Evolutionary conservation across 2,888 invertebrate genomes (phyloP), one percentile per base, ranked within the genome.

Genomic region (Mythimna vitellina): DNA sequence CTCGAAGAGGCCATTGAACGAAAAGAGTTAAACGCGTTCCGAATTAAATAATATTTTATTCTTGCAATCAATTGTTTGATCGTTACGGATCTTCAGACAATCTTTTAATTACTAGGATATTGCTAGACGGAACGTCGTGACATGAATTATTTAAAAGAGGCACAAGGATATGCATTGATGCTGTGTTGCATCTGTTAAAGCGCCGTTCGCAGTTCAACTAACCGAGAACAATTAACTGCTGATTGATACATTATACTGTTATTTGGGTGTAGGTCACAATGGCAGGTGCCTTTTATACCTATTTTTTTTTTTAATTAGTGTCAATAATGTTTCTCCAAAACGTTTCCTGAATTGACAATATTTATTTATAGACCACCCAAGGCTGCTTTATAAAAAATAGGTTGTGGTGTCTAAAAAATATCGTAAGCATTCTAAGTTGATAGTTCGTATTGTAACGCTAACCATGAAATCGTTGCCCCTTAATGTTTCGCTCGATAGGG

Each of bases 1-100:
- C 92, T 92, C 90, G 91, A 91, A 84, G 87, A 89, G 92, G 90
- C 87, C 90, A 86, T 85, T 87, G 86, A 87, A 88, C 86, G 87
- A 89, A 89, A 90, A 91, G 90, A 92, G 82, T 89, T 90, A 85
- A 91, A 91, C 90, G 89, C 89, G 89, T 87, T 81, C 78, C n/a
- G 58, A 78, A 72, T 78, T 65, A 14, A 35, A 64, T 67, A 71
- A 63, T 35, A 54, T 58, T 49, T 57, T 66, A 25, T 54, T 56
- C 22, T 60, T 65, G 1, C 3, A 66, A 56, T 65, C n/a, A 66
- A 35, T 72, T 76, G 63, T 65, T 69, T 56, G 29, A 67, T 70
- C 61, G 64, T 71, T 71, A 71, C 56, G 63, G 73, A 77, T 84
- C 76, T 75, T 82, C 77, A 77, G 71, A 65, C 56, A 79, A 73